phyloP scores from a whole-genome alignment of 2,888 invertebrate species.

The Aphodius granarius region DNA sequence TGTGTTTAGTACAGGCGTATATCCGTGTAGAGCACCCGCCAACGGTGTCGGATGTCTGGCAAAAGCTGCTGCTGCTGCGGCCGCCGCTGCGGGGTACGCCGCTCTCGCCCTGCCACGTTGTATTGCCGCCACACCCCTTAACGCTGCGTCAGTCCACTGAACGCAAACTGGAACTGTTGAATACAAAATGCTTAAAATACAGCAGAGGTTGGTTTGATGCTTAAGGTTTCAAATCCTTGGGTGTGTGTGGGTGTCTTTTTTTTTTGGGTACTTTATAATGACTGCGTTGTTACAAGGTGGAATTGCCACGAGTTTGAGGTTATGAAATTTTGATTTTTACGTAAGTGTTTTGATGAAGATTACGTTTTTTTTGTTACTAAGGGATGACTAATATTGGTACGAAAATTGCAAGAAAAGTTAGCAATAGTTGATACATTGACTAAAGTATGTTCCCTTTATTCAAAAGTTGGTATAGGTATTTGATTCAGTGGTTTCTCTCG shows the following conservation, averaged over 20 bases:
- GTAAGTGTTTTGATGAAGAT: no score
- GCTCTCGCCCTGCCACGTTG: constrained; percentile 73
- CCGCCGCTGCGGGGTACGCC: constrained; percentile 72
- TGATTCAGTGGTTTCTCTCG: no score
- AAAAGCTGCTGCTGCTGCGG: constrained; percentile 70
- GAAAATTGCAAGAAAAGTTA: no score
- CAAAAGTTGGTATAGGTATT: no score
- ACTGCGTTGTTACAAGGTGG: not conserved
- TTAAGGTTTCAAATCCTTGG: not conserved
- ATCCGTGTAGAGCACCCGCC: constrained; percentile 81
- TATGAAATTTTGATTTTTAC: no score
- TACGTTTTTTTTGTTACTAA: no score
- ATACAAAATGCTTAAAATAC: no score
- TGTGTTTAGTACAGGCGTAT: constrained; percentile 66
- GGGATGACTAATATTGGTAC: no score
- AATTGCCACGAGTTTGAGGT: not conserved
- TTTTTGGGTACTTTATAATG: not conserved
- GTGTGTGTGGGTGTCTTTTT: not conserved
- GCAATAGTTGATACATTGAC: no score
- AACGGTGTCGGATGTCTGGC: constrained; percentile 69
- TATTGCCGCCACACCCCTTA: constrained; percentile 83
- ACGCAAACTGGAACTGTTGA: constrained; percentile 83
- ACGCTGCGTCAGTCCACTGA: constrained; percentile 87
- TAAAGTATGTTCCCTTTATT: no score
- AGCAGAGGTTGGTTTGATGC: not conserved